phyloP scores from a whole-genome alignment of 2,888 invertebrate species.

The Diarsia brunnea region DNA sequence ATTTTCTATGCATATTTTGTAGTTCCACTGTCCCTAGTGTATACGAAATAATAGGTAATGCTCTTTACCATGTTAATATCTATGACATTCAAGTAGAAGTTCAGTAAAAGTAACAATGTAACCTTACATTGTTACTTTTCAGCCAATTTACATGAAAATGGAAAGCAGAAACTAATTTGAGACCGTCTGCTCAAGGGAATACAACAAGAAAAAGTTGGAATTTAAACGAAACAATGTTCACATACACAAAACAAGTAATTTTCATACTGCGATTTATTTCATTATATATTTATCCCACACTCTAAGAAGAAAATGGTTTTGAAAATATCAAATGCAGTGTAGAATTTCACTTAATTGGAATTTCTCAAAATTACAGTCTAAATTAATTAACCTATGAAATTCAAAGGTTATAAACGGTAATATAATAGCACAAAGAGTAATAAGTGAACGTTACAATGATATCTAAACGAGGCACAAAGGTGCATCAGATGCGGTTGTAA shows the following conservation, averaged over 20 bases:
- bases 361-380: not conserved
- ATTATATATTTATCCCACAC: not conserved
- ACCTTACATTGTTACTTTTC: conserved; percentile 55
- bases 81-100: conserved; percentile 21
- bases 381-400: conserved; percentile 12
- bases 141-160: conserved; percentile 71
- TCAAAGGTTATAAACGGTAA: conserved; percentile 22
- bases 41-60: conserved; percentile 1
- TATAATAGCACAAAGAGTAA: conserved; percentile 22
- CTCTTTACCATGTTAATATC: not conserved
- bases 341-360: conserved; percentile 21
- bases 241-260: conserved; percentile 7
- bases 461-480: conserved; percentile 46
- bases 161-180: conserved; percentile 70
- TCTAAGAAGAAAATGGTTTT: not conserved
- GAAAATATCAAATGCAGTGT: not conserved
- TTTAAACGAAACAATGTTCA: conserved; percentile 9
- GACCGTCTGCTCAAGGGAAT: conserved; percentile 46
- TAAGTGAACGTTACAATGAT: conserved; percentile 6
- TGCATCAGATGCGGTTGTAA: conserved; percentile 42
- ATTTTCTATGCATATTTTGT: not conserved
- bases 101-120: too few species aligned
- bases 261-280: not conserved
- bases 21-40: not conserved
- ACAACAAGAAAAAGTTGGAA: conserved; percentile 11